These are phyloP conservation scores for Sebastes alutus DNA, from an alignment of 2,797 vertebrate species.

Conservation along the genomic window DNA sequence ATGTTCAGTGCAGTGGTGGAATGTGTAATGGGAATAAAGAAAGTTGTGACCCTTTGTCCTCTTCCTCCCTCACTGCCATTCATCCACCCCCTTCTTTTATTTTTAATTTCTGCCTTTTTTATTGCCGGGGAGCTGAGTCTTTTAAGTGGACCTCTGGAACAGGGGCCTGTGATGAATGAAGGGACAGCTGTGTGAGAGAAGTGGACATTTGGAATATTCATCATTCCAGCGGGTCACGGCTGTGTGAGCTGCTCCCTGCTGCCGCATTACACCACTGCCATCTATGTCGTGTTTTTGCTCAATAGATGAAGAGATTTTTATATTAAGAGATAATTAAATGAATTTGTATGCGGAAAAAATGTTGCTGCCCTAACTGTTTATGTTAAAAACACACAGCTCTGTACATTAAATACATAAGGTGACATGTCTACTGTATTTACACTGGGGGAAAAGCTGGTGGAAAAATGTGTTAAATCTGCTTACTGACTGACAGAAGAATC, in stretches of 20 bases:
- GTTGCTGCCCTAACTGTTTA: neutral
- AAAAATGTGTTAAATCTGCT: neutral
- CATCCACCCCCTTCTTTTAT: constrained; percentile 69
- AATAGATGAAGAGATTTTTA: neutral
- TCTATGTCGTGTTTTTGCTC: constrained; percentile 14
- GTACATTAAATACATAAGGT: neutral
- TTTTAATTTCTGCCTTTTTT: constrained; percentile 79
- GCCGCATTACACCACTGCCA: constrained; percentile 49
- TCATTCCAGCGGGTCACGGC: constrained; percentile 62
- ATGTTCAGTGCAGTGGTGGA: constrained; percentile 58
- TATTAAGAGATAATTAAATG: neutral
- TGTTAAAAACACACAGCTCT: neutral
- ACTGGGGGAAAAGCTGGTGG: neutral
- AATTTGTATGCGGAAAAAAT: neutral
- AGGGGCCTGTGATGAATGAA: constrained; percentile 70
- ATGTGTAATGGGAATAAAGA: constrained; percentile 72
- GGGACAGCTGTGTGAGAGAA: constrained; percentile 79
- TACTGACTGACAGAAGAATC: neutral
- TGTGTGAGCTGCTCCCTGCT: constrained; percentile 56
- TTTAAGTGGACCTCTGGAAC: constrained; percentile 76
- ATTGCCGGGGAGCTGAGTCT: constrained; percentile 73
- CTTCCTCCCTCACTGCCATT: constrained; percentile 63
- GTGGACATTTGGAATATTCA: constrained; percentile 81
- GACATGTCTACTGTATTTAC: neutral
- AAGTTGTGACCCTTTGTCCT: constrained; percentile 71